Percentiles rank a stretch among this genome's conserved stretches.
phyloP scores from a whole-genome alignment of 2,113 vertebrate genomes.

The Geococcyx californianus region DNA sequence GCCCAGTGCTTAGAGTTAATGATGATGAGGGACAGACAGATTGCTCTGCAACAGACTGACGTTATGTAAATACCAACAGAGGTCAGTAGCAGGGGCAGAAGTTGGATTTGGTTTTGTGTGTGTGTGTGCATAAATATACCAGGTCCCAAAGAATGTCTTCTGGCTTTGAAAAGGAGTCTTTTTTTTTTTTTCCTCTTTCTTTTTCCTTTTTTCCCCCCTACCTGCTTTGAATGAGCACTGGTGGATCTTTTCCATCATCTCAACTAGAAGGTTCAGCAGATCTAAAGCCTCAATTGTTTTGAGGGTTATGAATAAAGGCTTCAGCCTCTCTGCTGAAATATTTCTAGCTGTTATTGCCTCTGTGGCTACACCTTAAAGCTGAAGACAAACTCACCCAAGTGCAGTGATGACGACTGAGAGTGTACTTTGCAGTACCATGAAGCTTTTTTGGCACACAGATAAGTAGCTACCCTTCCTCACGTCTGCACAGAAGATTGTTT shows the following conservation, averaged over 20 bases:
- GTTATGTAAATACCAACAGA: not conserved
- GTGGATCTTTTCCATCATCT: not conserved
- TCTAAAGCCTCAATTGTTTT: not conserved
- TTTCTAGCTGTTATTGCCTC: not conserved
- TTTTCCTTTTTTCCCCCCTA: accelerated
- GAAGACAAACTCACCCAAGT: not conserved
- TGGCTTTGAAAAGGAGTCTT: not conserved
- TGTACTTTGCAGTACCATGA: not conserved
- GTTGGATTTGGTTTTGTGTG: not conserved
- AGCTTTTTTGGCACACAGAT: not conserved
- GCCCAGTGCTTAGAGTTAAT: not conserved
- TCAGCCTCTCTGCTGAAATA: not conserved
- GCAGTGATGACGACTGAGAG: not conserved
- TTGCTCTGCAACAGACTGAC: not conserved
- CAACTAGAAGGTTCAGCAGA: not conserved
- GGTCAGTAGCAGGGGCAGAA: not conserved
- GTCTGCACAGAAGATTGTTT: not conserved
- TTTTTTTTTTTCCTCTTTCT: too few relatives aligned
- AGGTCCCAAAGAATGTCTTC: not conserved
- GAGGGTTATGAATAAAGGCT: not conserved
- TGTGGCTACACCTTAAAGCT: not conserved
- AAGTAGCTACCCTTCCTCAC: not conserved
- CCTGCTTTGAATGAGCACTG: not conserved
- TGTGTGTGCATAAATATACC: not conserved
- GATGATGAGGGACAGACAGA: not conserved